Evolutionary conservation across 23 tunicate species (phyloP).

Genomic region (Styela plicata): DNA sequence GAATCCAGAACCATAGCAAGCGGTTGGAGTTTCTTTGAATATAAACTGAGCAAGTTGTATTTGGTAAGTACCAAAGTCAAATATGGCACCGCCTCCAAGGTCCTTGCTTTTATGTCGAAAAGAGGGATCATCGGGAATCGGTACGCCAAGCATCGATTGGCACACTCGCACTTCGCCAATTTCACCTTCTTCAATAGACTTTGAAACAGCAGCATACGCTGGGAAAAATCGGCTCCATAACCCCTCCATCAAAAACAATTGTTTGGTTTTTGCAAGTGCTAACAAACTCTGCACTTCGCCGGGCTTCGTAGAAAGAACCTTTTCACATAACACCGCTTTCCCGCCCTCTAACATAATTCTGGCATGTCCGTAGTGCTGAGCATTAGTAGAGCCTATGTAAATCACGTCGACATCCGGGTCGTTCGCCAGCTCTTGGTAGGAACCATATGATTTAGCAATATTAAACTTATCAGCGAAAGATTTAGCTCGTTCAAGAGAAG

Average conservation of each 20-base stretch:
- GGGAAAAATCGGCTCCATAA: constrained; percentile 87
- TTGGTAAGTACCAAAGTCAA: constrained; percentile 22
- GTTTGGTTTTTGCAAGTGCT: constrained; percentile 53
- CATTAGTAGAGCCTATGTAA: constrained; percentile 69
- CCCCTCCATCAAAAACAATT: constrained; percentile 71
- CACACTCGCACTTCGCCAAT: constrained; percentile 60
- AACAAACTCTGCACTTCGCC: constrained; percentile 39
- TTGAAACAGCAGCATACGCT: constrained; percentile 26
- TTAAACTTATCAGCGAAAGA: constrained; percentile 27
- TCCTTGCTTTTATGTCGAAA: neutral
- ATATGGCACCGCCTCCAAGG: constrained; percentile 17
- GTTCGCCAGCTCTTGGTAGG: constrained; percentile 53
- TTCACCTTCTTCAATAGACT: constrained; percentile 33
- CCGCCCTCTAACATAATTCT: constrained; percentile 79
- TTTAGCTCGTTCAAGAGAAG: constrained; percentile 42
- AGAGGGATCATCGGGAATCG: neutral
- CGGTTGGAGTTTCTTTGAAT: constrained; percentile 52
- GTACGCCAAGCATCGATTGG: constrained; percentile 45
- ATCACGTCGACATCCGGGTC: constrained; percentile 58
- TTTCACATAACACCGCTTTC: constrained; percentile 86
- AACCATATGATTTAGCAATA: constrained; percentile 40
- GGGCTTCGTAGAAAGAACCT: constrained; percentile 57
- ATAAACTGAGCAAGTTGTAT: constrained; percentile 71
- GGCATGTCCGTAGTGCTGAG: constrained; percentile 35
- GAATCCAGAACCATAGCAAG: constrained; percentile 32